Evolutionary conservation across 1,140 invertebrate species (phyloP), one percentile per base, ranked within the genome.

Genomic region (Drosophila subpulchrella): DNA sequence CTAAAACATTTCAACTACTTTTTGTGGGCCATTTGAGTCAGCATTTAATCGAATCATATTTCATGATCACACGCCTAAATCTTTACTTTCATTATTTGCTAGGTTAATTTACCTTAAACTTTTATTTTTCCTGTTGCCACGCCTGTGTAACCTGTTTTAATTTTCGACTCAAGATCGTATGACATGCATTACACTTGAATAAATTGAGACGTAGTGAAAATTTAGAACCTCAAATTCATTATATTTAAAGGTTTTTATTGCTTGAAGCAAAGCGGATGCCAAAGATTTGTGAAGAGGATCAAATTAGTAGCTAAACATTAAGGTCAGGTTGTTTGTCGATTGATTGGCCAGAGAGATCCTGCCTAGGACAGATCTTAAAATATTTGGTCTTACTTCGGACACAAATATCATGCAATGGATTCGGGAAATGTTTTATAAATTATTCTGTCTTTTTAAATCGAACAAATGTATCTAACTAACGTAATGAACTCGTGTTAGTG

Each of bases 251-350:
- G 27, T 54, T 44, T 71, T 75, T 63, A 53, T 80, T 70, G 78
- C 78, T 81, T 81, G 46, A 81, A 81, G 78, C 78, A 75, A 80
- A 76, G 73, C 78, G 48, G 38, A 39, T 41, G 20, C 57, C 61
- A 12, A 8, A 13, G 27, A 72, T 38, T 27, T 47, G 48, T 47
- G 39, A 34, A 12, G 41, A 13, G 20, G 13, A 15, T 39, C 24
- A 54, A 70, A 66, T 57, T 24, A 34, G 34, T 10, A 15, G 46
- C 39, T 32, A 63, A 57, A 36, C 39, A 67, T 57, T 20, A 4
- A 3, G 32, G 13, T 17, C 27, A 6, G 51, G 15, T 61, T 71
- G 60, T 10, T 30, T 71, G 47, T 6, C 41, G 20, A 50, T 15
- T 34, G 12, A 63, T 55, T 63, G 38, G 39, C 20, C 38, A 30